These are phyloP conservation scores for Muntiacus muntjak DNA, from an alignment of 2,113 vertebrate species.

Conservation along the genomic window DNA sequence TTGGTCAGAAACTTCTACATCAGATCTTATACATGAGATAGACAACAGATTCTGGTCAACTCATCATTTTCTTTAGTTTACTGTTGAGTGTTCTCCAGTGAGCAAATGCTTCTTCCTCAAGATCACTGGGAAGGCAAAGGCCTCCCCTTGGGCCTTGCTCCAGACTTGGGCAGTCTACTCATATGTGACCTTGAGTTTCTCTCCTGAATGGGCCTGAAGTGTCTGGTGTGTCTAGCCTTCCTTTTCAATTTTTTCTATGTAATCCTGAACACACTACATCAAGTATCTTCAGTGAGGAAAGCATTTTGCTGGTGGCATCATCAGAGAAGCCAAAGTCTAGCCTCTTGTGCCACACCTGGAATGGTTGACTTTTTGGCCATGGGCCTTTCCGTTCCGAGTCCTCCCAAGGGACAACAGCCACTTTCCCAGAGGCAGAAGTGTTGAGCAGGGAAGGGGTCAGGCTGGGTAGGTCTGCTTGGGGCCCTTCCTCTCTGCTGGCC, in stretches of 20 bases:
- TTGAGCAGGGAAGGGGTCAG: fast-evolving
- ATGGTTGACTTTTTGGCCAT: neutral
- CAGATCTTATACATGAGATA: neutral
- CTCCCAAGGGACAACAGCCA: constrained; percentile 76
- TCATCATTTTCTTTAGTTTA: constrained; percentile 68
- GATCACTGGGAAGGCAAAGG: constrained; percentile 79
- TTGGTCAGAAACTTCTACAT: neutral
- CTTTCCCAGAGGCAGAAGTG: constrained; percentile 52
- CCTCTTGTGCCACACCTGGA: constrained; percentile 72
- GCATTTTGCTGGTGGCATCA: constrained; percentile 68
- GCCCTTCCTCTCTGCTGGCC: neutral
- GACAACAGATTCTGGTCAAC: neutral
- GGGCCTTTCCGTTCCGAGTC: constrained; percentile 34
- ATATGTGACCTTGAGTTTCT: constrained; percentile 86
- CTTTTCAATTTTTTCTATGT: constrained; percentile 83
- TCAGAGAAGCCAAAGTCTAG: constrained; percentile 88
- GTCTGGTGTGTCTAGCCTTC: constrained; percentile 87
- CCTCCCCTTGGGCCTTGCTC: constrained; percentile 78
- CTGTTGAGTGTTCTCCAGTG: constrained; percentile 86
- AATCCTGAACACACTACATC: constrained; percentile 85
- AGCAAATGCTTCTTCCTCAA: constrained; percentile 84
- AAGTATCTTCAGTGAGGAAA: constrained; percentile 83
- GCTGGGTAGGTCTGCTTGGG: fast-evolving
- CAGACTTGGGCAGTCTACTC: constrained; percentile 83
- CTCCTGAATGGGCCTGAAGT: constrained; percentile 86